Conservation (phyloP, 1,140 invertebrate species). For the Calycopis cecrops region DNA sequence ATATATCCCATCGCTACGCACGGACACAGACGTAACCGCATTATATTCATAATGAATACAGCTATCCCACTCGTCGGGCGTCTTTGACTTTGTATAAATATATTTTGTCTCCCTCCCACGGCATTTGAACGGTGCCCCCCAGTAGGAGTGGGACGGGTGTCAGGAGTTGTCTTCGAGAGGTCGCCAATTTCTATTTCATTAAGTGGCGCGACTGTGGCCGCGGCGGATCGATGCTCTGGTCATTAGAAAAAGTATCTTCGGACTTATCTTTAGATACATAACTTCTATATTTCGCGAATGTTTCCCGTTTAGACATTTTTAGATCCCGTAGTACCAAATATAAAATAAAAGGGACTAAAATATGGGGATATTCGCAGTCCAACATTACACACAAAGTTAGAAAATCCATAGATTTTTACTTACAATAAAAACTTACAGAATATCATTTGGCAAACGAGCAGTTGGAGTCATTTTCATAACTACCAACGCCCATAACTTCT, state of each 20-base stretch:
- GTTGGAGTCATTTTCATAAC: too few relatives aligned
- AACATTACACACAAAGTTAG: too few relatives aligned
- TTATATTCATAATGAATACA: constrained; percentile 75
- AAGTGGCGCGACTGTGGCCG: constrained; percentile 63
- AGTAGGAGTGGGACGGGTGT: constrained; percentile 54
- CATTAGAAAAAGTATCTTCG: constrained; percentile 44
- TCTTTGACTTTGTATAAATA: constrained; percentile 75
- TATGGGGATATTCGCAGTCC: too few relatives aligned
- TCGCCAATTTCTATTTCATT: constrained; percentile 74
- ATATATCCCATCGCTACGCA: constrained; percentile 41
- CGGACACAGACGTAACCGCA: constrained; percentile 66
- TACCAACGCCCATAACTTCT: too few relatives aligned
- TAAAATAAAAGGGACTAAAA: too few relatives aligned
- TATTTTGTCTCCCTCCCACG: constrained; percentile 63
- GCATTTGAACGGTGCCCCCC: constrained; percentile 47
- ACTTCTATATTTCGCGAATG: too few relatives aligned
- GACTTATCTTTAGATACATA: constrained; percentile 6
- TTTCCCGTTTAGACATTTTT: too few relatives aligned
- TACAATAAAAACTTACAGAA: too few relatives aligned
- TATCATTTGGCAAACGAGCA: too few relatives aligned
- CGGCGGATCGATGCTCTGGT: constrained; percentile 60
- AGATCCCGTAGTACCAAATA: too few relatives aligned
- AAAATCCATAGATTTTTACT: too few relatives aligned
- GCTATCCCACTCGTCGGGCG: constrained; percentile 68
- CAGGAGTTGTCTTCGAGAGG: constrained; percentile 69